Evolutionary conservation across 2,113 vertebrate genomes (phyloP), one percentile per base, ranked within the genome.

Genomic region (Ctenodactylus gundi): DNA sequence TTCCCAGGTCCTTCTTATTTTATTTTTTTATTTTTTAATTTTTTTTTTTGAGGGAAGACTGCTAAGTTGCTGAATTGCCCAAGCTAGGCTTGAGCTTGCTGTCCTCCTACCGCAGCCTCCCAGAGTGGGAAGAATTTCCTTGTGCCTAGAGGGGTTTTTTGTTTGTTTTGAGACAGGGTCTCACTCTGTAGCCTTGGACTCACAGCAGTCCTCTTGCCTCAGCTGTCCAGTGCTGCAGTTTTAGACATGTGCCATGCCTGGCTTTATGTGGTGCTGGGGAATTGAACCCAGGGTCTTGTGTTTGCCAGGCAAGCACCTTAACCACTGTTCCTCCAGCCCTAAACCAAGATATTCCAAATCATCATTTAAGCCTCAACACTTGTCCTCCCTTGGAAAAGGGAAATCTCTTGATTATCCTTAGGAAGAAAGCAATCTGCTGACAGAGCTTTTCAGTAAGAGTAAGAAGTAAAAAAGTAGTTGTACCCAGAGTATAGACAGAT

Each of bases 351-450:
- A 11, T 82, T 75, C 62, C 44, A 78, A 65, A 68, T 86, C 67
- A 90, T 25, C 46, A 73, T 82, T 73, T 83, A 67, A 92, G 29
- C 51, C n/a, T 31, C 51, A 65, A 46, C 9, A 36, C 49, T 49
- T 70, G 18, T 25, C 77, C 62, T 95, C 46, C 58, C 76, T 36
- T 57, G 81, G 72, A 82, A 88, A 92, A 88, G 78, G n/a, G n/a
- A 93, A 91, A 76, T 76, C 80, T 73, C 36, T 44, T 55, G n/a
- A 49, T 89, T 86, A 62, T 70, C 49, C 39, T 91, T n/a, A 55
- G 23, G n/a, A 93, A 89, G 67, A 73, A 85, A 51, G 29, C 39
- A 83, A 36, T 70, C 34, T 68, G 70, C 51, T 65, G 73, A 62
- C 76, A 88, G 81, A 94, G 68, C 90, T 29, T 58, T 75, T 23